Evolutionary conservation across 1,140 invertebrate genomes (phyloP), one percentile per base, ranked within the genome.

Genomic region (Dinoponera quadriceps): DNA sequence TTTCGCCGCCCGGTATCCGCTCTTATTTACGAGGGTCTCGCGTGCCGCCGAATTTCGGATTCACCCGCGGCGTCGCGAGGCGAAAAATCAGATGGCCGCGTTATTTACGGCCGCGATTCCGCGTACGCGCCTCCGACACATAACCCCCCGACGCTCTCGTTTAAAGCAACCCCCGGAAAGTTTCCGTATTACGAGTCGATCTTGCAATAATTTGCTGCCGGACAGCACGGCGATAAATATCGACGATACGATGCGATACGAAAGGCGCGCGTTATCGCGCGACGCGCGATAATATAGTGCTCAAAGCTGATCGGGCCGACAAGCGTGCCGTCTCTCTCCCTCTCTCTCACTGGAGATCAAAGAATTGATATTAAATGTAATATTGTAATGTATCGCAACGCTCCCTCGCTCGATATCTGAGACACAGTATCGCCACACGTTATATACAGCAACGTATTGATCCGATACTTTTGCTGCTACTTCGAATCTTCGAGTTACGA

Each of bases 11-110:
- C 77, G 84, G 57, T 84, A 84, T 86, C 81, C 84, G 59, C 84
- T 89, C 77, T 88, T 89, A 89, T 89, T 89, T 89, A 89, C 88
- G 88, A 89, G 75, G 63, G 51, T 51, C 72, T 89, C 88, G 88
- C 88, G 87, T 86, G 82, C 88, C 87, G 82, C 85, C 75, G 85
- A 86, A 89, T 89, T 88, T 88, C 84, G 81, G 65, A 89, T 88
- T 88, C 84, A 85, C 85, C 85, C 81, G 82, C 84, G 84, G 86
- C 86, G 57, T 66, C 87, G 72, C 77, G 55, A 38, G 29, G 73
- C 73, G 77, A 66, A 57, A 75, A 80, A 59, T 87, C 85, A 72
- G 77, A 69, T 51, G 49, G 74, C 38, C 18, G 63, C 49, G 51
- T 80, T 69, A 80, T 80, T 80, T 69, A 80, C 51, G 22, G n/a